Percentiles rank a stretch among this genome's conserved stretches.
Conservation (phyloP, 2,797 vertebrate genomes). For the Aldrovandia affinis region DNA sequence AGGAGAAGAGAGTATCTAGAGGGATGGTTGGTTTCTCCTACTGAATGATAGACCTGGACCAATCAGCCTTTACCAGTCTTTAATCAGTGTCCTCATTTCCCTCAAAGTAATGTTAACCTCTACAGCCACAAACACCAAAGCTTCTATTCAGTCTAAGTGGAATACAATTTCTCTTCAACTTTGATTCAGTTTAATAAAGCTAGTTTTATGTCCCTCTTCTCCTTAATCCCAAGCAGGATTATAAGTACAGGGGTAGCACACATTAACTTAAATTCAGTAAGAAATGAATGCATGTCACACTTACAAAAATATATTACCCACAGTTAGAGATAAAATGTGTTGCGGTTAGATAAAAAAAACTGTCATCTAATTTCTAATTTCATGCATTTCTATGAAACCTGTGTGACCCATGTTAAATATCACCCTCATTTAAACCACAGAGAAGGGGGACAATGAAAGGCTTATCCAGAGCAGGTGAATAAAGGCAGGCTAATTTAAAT, state of each 20-base stretch:
- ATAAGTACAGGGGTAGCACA: not conserved
- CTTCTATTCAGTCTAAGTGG: not conserved
- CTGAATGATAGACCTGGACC: constrained; percentile 63
- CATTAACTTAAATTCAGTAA: not conserved
- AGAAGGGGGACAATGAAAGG: constrained; percentile 54
- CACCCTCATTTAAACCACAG: constrained; percentile 42
- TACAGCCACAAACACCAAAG: constrained; percentile 62
- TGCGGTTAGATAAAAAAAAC: constrained; percentile 41
- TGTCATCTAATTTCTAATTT: constrained; percentile 63
- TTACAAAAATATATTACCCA: not conserved
- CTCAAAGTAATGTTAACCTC: constrained; percentile 49
- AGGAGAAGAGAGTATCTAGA: not conserved
- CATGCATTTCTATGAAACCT: constrained; percentile 67
- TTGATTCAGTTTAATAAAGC: not conserved
- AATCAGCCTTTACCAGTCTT: constrained; percentile 62
- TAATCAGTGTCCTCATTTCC: constrained; percentile 65
- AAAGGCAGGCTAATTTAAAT: constrained; percentile 62
- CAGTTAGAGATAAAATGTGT: not conserved
- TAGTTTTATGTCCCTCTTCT: too few relatives aligned
- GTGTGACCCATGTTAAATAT: constrained; percentile 51
- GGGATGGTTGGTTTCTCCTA: constrained; percentile 51
- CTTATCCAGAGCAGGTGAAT: constrained; percentile 64
- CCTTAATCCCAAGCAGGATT: too few relatives aligned
- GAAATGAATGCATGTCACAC: not conserved
- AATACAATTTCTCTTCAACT: not conserved